phyloP scores from a whole-genome alignment of 37 sponge, comb jelly and placozoan species.

The Hexactinellida sp. region DNA sequence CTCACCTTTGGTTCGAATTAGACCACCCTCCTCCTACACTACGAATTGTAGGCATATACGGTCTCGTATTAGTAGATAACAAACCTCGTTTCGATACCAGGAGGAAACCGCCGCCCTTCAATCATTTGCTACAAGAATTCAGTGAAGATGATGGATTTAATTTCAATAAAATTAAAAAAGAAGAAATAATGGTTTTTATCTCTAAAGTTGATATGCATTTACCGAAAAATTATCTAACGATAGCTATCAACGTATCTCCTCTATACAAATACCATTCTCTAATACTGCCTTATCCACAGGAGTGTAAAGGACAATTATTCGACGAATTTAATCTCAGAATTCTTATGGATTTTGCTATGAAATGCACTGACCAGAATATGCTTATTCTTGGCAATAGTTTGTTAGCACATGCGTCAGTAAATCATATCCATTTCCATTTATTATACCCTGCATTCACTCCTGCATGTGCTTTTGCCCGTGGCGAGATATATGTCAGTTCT shows the following conservation, averaged over 20 bases:
- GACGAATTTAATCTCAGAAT: neutral
- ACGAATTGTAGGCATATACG: neutral
- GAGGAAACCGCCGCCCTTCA: neutral
- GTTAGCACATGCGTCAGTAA: neutral
- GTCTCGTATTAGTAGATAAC: neutral
- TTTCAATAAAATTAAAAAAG: neutral
- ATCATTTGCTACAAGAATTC: neutral
- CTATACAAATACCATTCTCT: slow-evolving; percentile 2
- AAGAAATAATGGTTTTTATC: neutral
- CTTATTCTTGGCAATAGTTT: neutral
- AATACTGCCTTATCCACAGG: neutral
- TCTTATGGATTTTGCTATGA: neutral
- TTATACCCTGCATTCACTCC: neutral
- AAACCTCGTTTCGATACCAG: neutral
- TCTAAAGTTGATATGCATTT: neutral
- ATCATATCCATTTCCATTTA: neutral
- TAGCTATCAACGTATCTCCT: neutral
- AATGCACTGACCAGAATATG: neutral
- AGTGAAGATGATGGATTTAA: neutral
- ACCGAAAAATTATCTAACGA: neutral
- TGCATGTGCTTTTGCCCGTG: neutral
- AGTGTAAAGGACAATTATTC: neutral
- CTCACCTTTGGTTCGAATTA: neutral
- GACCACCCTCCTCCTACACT: neutral
- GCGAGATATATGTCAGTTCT: neutral